Evolutionary conservation across 2,797 vertebrate species (phyloP), one percentile per base, ranked within the genome.

Genomic region (Bufotes viridis): DNA sequence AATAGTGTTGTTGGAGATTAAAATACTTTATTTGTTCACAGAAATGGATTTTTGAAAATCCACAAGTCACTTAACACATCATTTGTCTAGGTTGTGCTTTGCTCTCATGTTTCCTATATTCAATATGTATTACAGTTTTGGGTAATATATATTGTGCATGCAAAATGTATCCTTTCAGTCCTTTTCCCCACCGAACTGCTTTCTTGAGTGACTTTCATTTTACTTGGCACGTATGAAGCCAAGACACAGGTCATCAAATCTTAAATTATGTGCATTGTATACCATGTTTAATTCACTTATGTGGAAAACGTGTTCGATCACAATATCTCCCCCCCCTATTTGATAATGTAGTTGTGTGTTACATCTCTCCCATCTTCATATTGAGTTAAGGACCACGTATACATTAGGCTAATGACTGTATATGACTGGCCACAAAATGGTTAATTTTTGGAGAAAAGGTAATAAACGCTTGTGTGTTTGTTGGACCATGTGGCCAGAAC

Each of bases 281-380:
- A 20, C 42, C 18, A 63, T 82, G 78, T 63, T 34, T 81, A 8
- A 14, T 51, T 75, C 18, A 17, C 17, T 20, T 70, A 11, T 17
- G 88, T 87, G 88, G 92, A 90, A 88, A 91, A 90, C 69, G 42
- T 72, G 29, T 72, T 72, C 10, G 29, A 72, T 14, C 26, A 29
- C 15, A 72, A 15, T 34, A 17, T 72, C 2, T 34, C 29, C 29
- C 29, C 2, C 29, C 29, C 29, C 42, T 42, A 42, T 42, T 42
- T 42, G 6, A 3, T 42, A 42, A 42, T 42, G 42, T 42, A 42
- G 42, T 42, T 42, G 42, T 42, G 42, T 7, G 42, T 42, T 42
- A 42, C 42, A 0, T 42, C 42, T 42, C 42, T 42, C 42, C 42
- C 42, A 42, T 42, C 42, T 42, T 42, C 42, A 42, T 42, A 42